These are phyloP conservation scores for Ibycter americanus DNA, from an alignment of 2,797 vertebrate genomes.

Conservation along the genomic window DNA sequence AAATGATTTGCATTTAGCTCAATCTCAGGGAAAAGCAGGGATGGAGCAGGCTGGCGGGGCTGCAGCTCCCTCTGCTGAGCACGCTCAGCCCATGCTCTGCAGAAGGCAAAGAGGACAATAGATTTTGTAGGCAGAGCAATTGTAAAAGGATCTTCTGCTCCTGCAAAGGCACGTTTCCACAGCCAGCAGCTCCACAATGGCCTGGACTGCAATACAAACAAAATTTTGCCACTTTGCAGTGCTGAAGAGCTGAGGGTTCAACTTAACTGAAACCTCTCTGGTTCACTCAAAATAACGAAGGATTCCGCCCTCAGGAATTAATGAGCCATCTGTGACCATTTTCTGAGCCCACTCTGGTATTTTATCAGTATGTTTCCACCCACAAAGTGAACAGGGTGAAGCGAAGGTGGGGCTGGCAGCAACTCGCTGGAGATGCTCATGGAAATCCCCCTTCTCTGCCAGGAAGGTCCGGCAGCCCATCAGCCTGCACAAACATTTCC, in stretches of 20 bases:
- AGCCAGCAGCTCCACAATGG: accelerated
- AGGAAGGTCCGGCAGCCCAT: not conserved
- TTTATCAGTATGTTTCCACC: accelerated
- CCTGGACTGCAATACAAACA: accelerated
- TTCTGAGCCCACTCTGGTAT: not conserved
- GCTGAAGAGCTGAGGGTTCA: not conserved
- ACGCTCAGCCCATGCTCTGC: not conserved
- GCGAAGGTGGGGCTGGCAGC: not conserved
- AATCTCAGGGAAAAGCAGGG: not conserved
- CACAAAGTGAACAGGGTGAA: accelerated
- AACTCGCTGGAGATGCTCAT: accelerated
- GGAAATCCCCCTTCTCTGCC: accelerated
- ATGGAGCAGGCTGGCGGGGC: not conserved
- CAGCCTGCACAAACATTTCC: not conserved
- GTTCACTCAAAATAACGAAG: not conserved
- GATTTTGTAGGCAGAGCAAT: accelerated
- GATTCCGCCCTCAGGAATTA: not conserved
- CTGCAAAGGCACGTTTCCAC: not conserved
- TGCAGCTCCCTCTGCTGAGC: slow-evolving; percentile 70
- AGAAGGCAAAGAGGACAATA: accelerated
- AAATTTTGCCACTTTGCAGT: accelerated
- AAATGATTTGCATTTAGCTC: not conserved
- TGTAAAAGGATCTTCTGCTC: not conserved
- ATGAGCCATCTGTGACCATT: accelerated
- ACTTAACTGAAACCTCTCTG: accelerated